Percentiles rank a stretch among this genome's conserved stretches.
These are phyloP conservation scores for Pelmatolapia mariae DNA, from an alignment of 2,113 vertebrate species.

Conservation along the genomic window DNA sequence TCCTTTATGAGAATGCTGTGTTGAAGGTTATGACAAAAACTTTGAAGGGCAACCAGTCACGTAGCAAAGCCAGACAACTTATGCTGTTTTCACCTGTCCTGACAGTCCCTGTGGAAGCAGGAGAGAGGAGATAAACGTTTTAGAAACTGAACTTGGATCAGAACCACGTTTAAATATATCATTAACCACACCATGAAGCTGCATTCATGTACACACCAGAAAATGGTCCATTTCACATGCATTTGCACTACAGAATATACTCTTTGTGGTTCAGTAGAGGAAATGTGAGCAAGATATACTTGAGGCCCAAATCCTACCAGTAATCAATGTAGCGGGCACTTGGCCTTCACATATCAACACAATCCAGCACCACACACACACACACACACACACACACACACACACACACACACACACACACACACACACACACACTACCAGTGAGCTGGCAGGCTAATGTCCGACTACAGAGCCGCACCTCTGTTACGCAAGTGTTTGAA, in stretches of 20 bases:
- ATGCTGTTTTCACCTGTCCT: background rate
- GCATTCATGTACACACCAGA: background rate
- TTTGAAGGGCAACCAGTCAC: slow-evolving; percentile 10
- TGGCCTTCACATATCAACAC: background rate
- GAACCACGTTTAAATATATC: background rate
- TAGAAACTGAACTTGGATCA: background rate
- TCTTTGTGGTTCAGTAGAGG: background rate
- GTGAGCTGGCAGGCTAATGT: background rate
- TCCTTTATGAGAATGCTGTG: slow-evolving; percentile 20
- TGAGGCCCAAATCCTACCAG: background rate
- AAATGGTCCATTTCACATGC: background rate
- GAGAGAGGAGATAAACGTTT: background rate
- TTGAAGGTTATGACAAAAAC: slow-evolving; percentile 25
- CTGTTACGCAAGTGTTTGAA: background rate
- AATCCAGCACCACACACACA: background rate
- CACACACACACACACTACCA: background rate
- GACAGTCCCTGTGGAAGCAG: background rate
- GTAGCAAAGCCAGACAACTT: slow-evolving; percentile 13
- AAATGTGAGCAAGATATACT: background rate
- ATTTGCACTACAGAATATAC: background rate
- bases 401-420: background rate
- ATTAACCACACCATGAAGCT: background rate
- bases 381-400: background rate
- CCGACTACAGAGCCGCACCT: background rate
- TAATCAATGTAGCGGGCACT: background rate